These are phyloP conservation scores for Pseudobourletiella spinata DNA, from an alignment of 1,140 invertebrate species.

Conservation along the genomic window DNA sequence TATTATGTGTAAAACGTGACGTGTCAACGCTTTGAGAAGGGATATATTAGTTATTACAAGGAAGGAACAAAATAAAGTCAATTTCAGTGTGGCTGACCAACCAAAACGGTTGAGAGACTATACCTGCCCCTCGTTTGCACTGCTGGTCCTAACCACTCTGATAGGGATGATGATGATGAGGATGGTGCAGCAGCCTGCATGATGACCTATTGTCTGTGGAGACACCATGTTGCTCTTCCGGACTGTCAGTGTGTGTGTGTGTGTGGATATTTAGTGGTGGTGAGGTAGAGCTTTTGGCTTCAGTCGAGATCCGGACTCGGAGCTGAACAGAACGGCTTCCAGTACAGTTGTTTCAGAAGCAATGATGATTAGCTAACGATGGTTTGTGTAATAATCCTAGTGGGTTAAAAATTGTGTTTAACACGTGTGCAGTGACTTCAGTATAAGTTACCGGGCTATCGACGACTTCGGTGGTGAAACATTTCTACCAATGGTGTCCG, in stretches of 20 bases:
- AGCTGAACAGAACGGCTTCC: no score
- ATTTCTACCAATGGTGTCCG: constrained; percentile 78
- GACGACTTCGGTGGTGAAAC: constrained; percentile 83
- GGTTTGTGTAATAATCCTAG: background rate
- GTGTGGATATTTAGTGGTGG: background rate
- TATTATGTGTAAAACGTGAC: no score
- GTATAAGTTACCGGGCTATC: constrained; percentile 74
- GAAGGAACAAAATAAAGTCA: background rate
- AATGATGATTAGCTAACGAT: no score
- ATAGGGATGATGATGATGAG: background rate
- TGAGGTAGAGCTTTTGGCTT: background rate
- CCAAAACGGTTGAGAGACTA: background rate
- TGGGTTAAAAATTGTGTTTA: background rate
- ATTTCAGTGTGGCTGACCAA: background rate
- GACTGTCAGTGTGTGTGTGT: background rate
- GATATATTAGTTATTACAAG: no score
- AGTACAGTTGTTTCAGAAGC: no score
- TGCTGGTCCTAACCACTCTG: no score
- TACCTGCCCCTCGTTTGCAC: background rate
- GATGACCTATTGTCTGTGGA: no score
- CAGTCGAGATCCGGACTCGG: background rate
- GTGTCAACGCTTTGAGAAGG: no score
- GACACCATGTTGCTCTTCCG: no score
- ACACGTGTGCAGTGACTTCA: constrained; percentile 62
- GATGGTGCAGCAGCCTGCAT: no score